Evolutionary conservation across 2,113 vertebrate species (phyloP), one percentile per base, ranked within the genome.

Genomic region (Proteles cristata): DNA sequence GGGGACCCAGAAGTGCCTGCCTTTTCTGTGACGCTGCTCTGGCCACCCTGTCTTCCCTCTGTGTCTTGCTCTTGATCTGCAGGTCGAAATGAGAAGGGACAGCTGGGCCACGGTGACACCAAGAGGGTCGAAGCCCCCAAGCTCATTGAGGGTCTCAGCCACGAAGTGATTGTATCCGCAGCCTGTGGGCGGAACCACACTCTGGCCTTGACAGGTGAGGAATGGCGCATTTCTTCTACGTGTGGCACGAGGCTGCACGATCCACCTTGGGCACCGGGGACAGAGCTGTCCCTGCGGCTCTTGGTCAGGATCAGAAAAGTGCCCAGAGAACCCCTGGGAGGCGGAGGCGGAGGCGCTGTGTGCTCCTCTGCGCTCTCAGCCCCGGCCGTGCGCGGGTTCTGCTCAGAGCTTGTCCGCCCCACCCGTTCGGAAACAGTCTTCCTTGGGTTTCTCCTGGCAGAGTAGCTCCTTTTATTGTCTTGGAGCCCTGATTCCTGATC

Each of bases 11-110:
- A 1, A 1, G 31, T 31, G 61, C 6, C 16, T 9, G 10, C 12
- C 2, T 17, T 25, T 66, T 61, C 16, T 1, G 5, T 0, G 31
- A 50, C 0, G 7, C 91, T 10, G 14, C 45, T 39, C 19, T 0
- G 4, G 35, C 26, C 4, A 1, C 16, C 33, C 21, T n/a, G 0
- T 6, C 4, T 39, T 16, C 23, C 35, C 9, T 23, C 90, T 28
- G 23, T 2, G 14, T 35, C 58, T 66, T 0, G 17, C 65, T n/a
- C 5, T 71, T 80, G 65, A 4, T 85, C 86, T 26, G 81, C 45
- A 99, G 99, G 99, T 50, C 99, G 99, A 9, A 99, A 99, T 25
- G 99, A 99, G 45, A 99, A 99, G 96, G 99, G 99, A 0, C 99
- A 99, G 97, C 97, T 99, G 95, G 99, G 99, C 17, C 99, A 99